Percentiles rank a stretch among this genome's conserved stretches.
Evolutionary conservation across 1,140 invertebrate genomes (phyloP).

Genomic region (Trypoxylus dichotomus): DNA sequence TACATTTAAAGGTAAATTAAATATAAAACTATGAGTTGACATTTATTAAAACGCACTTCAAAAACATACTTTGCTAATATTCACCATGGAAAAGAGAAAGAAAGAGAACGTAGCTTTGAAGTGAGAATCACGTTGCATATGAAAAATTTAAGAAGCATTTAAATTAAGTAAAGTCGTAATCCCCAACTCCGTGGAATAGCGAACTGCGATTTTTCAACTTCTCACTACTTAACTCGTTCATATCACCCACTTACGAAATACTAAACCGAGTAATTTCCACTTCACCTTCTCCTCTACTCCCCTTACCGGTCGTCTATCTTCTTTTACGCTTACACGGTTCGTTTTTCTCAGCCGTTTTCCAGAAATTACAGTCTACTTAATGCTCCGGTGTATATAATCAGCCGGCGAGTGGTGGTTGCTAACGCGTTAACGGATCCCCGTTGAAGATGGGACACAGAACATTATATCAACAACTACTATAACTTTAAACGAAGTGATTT

Average conservation of each 20-base stretch:
- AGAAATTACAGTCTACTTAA: not conserved
- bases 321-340: not conserved
- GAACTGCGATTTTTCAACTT: not conserved
- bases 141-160: conserved; percentile 5
- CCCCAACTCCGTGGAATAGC: not conserved
- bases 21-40: too few relatives aligned
- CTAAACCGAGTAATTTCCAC: not conserved
- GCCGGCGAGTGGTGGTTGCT: not conserved
- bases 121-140: not conserved
- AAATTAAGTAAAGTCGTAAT: conserved; percentile 6
- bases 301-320: not conserved
- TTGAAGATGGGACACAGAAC: not conserved
- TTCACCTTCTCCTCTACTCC: not conserved
- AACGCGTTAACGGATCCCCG: not conserved
- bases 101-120: too few relatives aligned
- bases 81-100: too few relatives aligned
- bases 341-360: not conserved
- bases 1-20: too few relatives aligned
- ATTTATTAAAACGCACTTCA: too few relatives aligned
- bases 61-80: too few relatives aligned
- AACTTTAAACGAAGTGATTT: not conserved
- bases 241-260: conserved; percentile 5
- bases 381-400: not conserved
- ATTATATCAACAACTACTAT: conserved; percentile 3
- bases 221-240: not conserved